Evolutionary conservation across 2,888 invertebrate genomes (phyloP).

Genomic region (Schizaphis graminum): DNA sequence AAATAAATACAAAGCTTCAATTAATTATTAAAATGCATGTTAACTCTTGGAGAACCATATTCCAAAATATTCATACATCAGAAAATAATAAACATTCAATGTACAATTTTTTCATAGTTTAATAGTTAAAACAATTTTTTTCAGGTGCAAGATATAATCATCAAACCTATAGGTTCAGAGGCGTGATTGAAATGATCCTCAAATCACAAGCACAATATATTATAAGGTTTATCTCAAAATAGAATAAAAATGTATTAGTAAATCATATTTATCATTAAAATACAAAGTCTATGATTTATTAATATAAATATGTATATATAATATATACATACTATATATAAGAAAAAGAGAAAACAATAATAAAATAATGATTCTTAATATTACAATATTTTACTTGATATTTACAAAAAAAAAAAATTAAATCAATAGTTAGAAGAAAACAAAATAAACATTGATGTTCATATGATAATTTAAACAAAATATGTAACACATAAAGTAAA

Average conservation of each 20-base stretch:
- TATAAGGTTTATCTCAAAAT: slow-evolving; percentile 23
- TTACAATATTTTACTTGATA: slow-evolving; percentile 29
- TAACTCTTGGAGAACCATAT: background rate
- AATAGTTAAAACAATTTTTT: slow-evolving; percentile 53
- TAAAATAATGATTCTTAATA: slow-evolving; percentile 39
- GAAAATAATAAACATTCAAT: slow-evolving; percentile 29
- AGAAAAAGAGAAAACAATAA: slow-evolving; percentile 1
- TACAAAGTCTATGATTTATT: slow-evolving; percentile 16
- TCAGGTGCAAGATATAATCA: slow-evolving; percentile 67
- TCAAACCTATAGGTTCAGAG: slow-evolving; percentile 67
- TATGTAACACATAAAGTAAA: slow-evolving; percentile 27
- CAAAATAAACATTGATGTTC: slow-evolving; percentile 23
- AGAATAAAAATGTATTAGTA: slow-evolving; percentile 22
- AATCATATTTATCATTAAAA: background rate
- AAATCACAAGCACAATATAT: background rate
- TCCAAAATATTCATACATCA: background rate
- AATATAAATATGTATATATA: slow-evolving; percentile 28
- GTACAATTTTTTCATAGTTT: slow-evolving; percentile 19
- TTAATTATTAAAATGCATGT: background rate
- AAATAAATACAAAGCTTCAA: slow-evolving; percentile 42
- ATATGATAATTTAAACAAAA: background rate
- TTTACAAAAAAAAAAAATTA: slow-evolving; percentile 41
- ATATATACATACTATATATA: slow-evolving; percentile 16
- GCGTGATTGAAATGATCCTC: slow-evolving; percentile 13
- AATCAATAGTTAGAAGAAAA: slow-evolving; percentile 29